phyloP scores from a whole-genome alignment of 2,113 vertebrate species.

The Planiliza haematocheilus region DNA sequence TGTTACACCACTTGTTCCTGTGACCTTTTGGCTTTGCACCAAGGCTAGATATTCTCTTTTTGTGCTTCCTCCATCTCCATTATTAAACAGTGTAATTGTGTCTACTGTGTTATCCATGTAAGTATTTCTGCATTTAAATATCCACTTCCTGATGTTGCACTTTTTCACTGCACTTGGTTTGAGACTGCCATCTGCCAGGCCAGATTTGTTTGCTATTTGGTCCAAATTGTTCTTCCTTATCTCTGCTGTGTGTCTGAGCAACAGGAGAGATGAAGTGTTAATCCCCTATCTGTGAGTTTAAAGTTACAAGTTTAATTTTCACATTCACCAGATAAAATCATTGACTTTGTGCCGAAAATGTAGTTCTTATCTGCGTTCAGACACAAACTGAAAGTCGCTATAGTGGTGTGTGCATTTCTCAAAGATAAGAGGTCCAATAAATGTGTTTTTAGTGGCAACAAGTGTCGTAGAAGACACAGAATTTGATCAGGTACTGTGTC shows the following conservation, averaged over 20 bases:
- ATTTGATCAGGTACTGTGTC: too few relatives aligned
- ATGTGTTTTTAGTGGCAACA: background rate
- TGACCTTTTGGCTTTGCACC: background rate
- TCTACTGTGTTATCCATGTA: constrained; percentile 5
- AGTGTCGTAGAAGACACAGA: background rate
- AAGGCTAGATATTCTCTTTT: background rate
- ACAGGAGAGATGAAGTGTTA: constrained; percentile 19
- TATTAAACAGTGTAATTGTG: background rate
- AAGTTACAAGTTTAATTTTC: constrained; percentile 17
- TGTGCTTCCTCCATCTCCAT: background rate
- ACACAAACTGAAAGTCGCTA: constrained; percentile 20
- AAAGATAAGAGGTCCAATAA: constrained; percentile 12
- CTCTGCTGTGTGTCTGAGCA: constrained; percentile 11
- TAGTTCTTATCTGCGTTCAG: constrained; percentile 25
- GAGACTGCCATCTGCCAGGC: background rate
- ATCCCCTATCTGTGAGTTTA: constrained; percentile 22
- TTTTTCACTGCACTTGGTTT: background rate
- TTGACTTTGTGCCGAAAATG: constrained; percentile 25
- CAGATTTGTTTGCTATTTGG: constrained; percentile 16
- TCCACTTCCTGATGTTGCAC: background rate
- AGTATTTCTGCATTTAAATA: constrained; percentile 7
- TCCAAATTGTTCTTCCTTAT: constrained; percentile 37
- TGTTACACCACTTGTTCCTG: background rate
- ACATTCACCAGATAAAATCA: constrained; percentile 39
- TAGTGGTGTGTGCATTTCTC: constrained; percentile 1